A percentile compares a stretch with the other conserved stretches of the same genome.
Evolutionary conservation across 2,113 vertebrate genomes (phyloP).

Genomic region (Entosphenus tridentatus): DNA sequence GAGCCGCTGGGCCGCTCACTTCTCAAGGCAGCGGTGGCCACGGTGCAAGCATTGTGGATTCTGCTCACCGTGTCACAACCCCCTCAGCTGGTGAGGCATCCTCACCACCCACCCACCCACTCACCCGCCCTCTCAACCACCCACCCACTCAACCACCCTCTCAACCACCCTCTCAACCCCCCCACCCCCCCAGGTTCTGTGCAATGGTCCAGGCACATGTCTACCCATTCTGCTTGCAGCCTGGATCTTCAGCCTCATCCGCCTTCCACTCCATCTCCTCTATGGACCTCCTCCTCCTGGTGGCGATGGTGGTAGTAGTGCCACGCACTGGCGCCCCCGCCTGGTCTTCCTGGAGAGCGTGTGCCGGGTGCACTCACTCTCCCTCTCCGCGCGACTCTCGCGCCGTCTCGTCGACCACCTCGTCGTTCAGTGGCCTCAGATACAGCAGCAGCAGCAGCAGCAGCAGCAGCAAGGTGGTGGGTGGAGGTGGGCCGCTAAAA

Average conservation of each 20-base stretch:
- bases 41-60: too few species aligned
- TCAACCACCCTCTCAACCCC: too few species aligned
- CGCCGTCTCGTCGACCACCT: not conserved
- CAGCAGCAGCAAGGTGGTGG: too few species aligned
- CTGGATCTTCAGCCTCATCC: not conserved
- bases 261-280: not conserved
- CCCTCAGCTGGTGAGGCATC: too few species aligned
- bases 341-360: constrained; percentile 1
- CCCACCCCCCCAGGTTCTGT: not conserved
- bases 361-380: constrained; percentile 3
- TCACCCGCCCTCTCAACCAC: too few species aligned
- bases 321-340: not conserved
- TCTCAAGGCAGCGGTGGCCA: too few species aligned
- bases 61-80: too few species aligned
- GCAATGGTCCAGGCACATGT: constrained; percentile 1
- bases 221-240: not conserved
- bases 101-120: too few species aligned
- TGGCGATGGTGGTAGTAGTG: not conserved
- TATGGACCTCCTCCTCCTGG: not conserved
- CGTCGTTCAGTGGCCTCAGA: not conserved
- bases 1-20: too few species aligned
- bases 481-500: too few species aligned
- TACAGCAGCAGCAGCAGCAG: too few species aligned
- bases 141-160: too few species aligned
- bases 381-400: not conserved